A percentile compares a stretch with the other conserved stretches of the same genome.
Evolutionary conservation across 2,113 vertebrate genomes (phyloP).

Genomic region (Varanus salvator): DNA sequence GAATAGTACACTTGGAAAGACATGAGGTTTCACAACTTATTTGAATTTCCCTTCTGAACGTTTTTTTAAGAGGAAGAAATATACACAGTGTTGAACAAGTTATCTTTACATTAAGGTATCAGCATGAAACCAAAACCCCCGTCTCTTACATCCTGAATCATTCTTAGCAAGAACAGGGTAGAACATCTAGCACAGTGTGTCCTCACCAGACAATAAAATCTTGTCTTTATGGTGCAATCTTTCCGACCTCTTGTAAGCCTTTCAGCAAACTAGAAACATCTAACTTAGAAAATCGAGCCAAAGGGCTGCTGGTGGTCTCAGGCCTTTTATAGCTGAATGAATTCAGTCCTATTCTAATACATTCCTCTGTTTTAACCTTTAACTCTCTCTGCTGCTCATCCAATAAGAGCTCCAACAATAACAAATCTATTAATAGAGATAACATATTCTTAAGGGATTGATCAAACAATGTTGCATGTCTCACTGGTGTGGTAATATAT

Average conservation of each 20-base stretch:
- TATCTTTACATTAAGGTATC: background rate
- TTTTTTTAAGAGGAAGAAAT: background rate
- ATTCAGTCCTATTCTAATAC: background rate
- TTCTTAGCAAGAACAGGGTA: background rate
- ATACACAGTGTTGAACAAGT: background rate
- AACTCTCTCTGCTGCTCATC: background rate
- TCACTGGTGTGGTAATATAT: too few species aligned
- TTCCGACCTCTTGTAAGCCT: background rate
- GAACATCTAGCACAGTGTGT: background rate
- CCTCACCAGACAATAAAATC: background rate
- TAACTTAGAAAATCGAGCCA: background rate
- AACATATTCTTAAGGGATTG: background rate
- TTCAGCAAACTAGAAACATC: background rate
- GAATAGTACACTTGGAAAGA: background rate
- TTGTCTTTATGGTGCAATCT: background rate
- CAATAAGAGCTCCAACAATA: background rate
- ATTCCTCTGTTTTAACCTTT: background rate
- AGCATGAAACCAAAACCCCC: background rate
- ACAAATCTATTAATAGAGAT: background rate
- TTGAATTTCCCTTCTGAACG: background rate
- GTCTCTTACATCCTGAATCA: background rate
- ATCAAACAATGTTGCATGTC: background rate
- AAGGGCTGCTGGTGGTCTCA: background rate
- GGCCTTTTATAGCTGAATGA: background rate
- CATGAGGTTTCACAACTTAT: background rate